phyloP scores from a whole-genome alignment of 2,797 vertebrate genomes.

The Anguilla marmorata region DNA sequence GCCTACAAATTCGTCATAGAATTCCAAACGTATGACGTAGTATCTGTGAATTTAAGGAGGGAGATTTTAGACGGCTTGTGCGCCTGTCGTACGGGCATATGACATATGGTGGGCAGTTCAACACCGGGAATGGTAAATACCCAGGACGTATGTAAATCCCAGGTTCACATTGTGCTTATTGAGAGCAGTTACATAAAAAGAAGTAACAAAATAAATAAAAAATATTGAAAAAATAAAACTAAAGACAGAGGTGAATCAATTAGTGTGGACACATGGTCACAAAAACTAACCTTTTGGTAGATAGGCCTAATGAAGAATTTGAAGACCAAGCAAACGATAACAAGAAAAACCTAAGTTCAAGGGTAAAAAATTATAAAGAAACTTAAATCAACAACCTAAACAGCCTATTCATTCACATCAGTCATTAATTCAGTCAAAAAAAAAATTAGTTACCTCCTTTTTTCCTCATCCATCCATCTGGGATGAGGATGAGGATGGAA shows the following conservation, averaged over 20 bases:
- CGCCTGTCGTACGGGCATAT: slow-evolving; percentile 43
- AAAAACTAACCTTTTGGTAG: neutral
- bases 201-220: neutral
- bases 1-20: slow-evolving; percentile 64
- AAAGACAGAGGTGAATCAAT: neutral
- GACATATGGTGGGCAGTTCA: slow-evolving; percentile 38
- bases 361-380: too few relatives aligned
- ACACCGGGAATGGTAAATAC: neutral
- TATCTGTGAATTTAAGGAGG: slow-evolving; percentile 12
- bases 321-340: too few relatives aligned
- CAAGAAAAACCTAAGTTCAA: too few relatives aligned
- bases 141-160: neutral
- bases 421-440: too few relatives aligned
- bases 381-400: too few relatives aligned
- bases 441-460: too few relatives aligned
- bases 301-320: too few relatives aligned
- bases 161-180: neutral
- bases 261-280: neutral
- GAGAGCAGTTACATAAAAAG: neutral
- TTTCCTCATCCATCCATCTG: too few relatives aligned
- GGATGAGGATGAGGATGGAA: too few relatives aligned
- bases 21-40: slow-evolving; percentile 68
- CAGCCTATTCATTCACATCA: too few relatives aligned
- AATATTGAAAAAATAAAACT: neutral
- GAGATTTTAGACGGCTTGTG: slow-evolving; percentile 14